Percentiles rank a stretch among this genome's conserved stretches.
Conservation (phyloP, 2,113 vertebrate genomes). For the Labeo catla region DNA sequence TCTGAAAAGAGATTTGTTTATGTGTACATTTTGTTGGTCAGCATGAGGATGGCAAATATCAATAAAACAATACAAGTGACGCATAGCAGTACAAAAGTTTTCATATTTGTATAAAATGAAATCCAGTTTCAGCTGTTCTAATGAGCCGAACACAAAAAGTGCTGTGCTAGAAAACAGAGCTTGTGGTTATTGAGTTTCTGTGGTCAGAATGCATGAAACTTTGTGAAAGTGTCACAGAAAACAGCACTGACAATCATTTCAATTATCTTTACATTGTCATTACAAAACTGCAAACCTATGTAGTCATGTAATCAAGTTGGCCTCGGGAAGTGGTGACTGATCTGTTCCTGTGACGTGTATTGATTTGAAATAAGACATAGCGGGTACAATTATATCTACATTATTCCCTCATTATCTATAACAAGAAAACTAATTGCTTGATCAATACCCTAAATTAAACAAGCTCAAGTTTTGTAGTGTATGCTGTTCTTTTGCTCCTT, state of each 20-base stretch:
- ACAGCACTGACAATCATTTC: neutral
- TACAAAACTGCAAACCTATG: neutral
- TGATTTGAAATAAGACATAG: slow-evolving; percentile 38
- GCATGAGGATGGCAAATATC: slow-evolving; percentile 19
- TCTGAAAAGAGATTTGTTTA: slow-evolving; percentile 24
- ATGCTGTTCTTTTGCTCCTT: slow-evolving; percentile 22
- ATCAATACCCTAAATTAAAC: slow-evolving; percentile 49
- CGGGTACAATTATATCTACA: slow-evolving; percentile 45
- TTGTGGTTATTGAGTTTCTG: neutral
- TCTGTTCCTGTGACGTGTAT: slow-evolving; percentile 12
- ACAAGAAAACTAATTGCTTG: slow-evolving; percentile 46
- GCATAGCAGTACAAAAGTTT: slow-evolving; percentile 10
- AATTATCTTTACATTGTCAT: neutral
- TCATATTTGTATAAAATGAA: neutral
- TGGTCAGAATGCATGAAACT: neutral
- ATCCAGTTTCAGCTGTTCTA: neutral
- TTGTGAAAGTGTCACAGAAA: neutral
- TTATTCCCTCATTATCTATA: slow-evolving; percentile 40
- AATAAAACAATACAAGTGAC: slow-evolving; percentile 35
- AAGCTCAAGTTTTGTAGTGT: slow-evolving; percentile 40
- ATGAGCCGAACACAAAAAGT: slow-evolving; percentile 1
- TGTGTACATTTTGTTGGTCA: slow-evolving; percentile 17
- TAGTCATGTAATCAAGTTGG: slow-evolving; percentile 8
- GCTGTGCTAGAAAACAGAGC: neutral
- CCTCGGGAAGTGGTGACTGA: slow-evolving; percentile 17